Percentiles rank a stretch among this genome's conserved stretches.
phyloP scores from a whole-genome alignment of 1,140 invertebrate species.

The Stratiolaelaps scimitus region DNA sequence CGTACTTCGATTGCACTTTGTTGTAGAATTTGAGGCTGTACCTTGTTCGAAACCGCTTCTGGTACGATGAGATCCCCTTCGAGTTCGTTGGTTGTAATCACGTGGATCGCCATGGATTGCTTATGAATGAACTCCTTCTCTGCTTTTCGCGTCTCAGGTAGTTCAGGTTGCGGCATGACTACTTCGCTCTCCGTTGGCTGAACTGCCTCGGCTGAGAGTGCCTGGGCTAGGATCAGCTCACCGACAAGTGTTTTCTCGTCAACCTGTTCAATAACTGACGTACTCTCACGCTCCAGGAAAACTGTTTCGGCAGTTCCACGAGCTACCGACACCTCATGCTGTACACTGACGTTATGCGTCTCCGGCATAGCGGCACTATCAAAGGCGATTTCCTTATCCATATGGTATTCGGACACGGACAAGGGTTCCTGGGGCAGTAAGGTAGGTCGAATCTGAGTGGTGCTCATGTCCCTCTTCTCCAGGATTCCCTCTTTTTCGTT shows the following conservation, averaged over 20 bases:
- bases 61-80: background rate
- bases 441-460: background rate
- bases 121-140: background rate
- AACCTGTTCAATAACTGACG: background rate
- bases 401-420: constrained; percentile 7
- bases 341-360: background rate
- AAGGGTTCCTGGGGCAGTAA: constrained; percentile 15
- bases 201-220: background rate
- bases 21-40: background rate
- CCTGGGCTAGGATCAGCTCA: background rate
- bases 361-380: background rate
- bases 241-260: background rate
- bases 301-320: background rate
- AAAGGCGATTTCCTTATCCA: constrained; percentile 12
- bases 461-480: background rate
- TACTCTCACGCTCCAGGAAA: background rate
- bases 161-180: background rate
- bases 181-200: constrained; percentile 5
- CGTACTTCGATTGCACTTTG: constrained; percentile 7
- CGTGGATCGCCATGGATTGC: background rate
- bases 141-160: background rate
- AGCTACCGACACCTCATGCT: background rate
- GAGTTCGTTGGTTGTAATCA: background rate
- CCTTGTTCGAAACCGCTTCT: background rate
- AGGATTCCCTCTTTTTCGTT: constrained; percentile 2